Conservation (phyloP, 2,113 vertebrate genomes). For the Donacobius atricapilla region DNA sequence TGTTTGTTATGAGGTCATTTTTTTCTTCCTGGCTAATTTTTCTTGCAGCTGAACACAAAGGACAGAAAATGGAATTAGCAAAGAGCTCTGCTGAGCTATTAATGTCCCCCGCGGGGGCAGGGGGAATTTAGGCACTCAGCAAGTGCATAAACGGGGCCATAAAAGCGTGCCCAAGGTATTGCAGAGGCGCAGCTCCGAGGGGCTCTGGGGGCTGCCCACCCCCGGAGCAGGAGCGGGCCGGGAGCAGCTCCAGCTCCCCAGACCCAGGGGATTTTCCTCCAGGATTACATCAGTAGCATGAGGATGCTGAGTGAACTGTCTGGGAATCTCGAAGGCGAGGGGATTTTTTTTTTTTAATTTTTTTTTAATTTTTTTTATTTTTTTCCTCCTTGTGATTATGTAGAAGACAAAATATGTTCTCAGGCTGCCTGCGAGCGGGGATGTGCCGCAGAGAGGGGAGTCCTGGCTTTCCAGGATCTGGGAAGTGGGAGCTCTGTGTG, state of each 20-base stretch:
- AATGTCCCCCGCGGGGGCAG: not conserved
- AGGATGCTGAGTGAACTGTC: slow-evolving; percentile 68
- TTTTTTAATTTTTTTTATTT: too few relatives aligned
- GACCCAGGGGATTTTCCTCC: not conserved
- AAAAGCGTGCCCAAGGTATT: not conserved
- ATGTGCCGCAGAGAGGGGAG: not conserved
- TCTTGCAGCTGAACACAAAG: not conserved
- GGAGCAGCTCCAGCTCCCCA: not conserved
- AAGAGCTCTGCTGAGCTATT: not conserved
- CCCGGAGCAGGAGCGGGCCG: not conserved
- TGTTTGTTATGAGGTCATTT: not conserved
- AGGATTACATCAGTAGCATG: slow-evolving; percentile 53
- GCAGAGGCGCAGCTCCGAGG: not conserved
- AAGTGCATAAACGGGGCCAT: not conserved
- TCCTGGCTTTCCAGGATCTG: not conserved
- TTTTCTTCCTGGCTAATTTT: not conserved
- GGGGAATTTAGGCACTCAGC: not conserved
- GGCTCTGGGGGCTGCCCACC: not conserved
- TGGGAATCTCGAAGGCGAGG: slow-evolving; percentile 52
- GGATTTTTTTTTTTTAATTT: not conserved
- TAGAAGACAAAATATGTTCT: slow-evolving; percentile 29
- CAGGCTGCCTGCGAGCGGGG: not conserved
- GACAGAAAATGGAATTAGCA: not conserved
- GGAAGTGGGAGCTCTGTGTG: not conserved
- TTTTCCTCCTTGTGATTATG: not conserved